Evolutionary conservation across 2,797 vertebrate species (phyloP), one percentile per base, ranked within the genome.

Genomic region (Anniella stebbinsi): DNA sequence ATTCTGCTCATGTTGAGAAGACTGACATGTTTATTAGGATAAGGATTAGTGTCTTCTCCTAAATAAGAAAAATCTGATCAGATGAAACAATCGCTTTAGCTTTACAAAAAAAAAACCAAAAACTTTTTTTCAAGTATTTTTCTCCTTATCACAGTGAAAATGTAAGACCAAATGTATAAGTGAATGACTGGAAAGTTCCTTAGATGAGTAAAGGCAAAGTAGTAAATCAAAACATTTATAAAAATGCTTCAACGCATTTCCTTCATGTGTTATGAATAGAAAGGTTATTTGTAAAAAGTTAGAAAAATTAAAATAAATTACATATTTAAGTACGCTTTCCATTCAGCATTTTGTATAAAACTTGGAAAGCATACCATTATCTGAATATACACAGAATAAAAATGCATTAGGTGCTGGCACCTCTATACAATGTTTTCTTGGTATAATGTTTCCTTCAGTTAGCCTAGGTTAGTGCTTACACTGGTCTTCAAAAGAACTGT

Each of bases 271-370:
- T 97, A 96, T 97, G 97, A 98, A 97, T 98, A 99, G 95, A 98
- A 98, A 97, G 97, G 94, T 98, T 97, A 97, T 97, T 97, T 96
- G 97, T 99, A 98, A 98, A 99, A 99, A 99, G 98, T 98, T 99
- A 99, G 97, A 97, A 98, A 97, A 98, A 98, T 98, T 97, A 98
- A 98, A 98, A 98, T 98, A 99, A 99, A 98, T 99, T 97, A 98
- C 97, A 97, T 97, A 97, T 97, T 96, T 98, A 98, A 99, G 98
- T 98, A 99, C 98, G 99, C 98, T 98, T 97, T 98, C 97, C 98
- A 98, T 98, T 98, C 95, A 97, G 97, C 97, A 93, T 96, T 96
- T 96, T 97, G 97, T 98, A 99, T 97, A 98, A 99, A 98, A 97
- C 97, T 97, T 97, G 97, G 97, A 98, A 98, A 98, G 98, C 97